Evolutionary conservation across 30 jellyfish, hydroid and myxozoan genomes (phyloP).

Genomic region (Haliclystus octoradiatus): DNA sequence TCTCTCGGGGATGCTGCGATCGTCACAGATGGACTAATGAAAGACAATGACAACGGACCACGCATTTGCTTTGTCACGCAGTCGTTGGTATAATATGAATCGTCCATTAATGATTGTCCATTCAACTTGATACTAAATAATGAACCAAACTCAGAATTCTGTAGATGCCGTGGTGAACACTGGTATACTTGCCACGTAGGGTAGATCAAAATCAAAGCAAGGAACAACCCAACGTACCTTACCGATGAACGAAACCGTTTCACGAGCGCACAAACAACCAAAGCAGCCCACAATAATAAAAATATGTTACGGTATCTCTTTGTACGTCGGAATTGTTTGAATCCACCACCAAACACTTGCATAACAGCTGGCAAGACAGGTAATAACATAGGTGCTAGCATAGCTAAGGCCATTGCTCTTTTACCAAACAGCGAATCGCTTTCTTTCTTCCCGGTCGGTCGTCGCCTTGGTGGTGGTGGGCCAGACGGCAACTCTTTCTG

Average conservation of each 20-base stretch:
- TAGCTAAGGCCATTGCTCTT: neutral
- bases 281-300: neutral
- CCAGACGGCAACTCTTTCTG: too few relatives aligned
- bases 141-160: neutral
- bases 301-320: neutral
- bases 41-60: neutral
- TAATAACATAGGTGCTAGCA: neutral
- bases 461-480: neutral
- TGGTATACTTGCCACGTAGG: neutral
- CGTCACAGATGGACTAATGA: neutral
- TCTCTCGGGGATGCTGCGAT: neutral
- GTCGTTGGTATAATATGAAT: neutral
- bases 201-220: neutral
- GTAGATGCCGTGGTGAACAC: neutral
- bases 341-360: neutral
- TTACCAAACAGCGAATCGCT: neutral
- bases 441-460: neutral
- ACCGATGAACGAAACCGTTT: neutral
- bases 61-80: neutral
- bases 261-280: neutral
- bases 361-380: neutral
- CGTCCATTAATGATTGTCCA: neutral
- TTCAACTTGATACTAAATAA: neutral
- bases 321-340: neutral
- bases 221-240: neutral